These are phyloP conservation scores for Trialeurodes vaporariorum DNA, from an alignment of 1,140 invertebrate genomes.

Conservation along the genomic window DNA sequence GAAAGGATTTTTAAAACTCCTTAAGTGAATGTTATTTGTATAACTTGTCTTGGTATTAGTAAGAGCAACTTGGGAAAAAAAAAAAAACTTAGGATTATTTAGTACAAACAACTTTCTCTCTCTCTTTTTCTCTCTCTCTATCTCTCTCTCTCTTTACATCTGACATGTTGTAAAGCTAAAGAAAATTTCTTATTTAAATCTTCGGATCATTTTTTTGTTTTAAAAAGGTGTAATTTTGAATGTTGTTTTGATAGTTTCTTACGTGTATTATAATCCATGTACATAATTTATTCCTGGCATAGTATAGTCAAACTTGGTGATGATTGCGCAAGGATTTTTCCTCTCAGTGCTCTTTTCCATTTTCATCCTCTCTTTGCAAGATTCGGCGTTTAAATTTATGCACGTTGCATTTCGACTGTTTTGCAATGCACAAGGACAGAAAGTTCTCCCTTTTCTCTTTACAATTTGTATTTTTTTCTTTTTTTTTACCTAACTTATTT, in stretches of 20 bases:
- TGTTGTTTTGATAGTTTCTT: background rate
- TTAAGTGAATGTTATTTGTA: background rate
- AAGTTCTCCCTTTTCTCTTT: too few relatives aligned
- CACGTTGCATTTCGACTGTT: too few relatives aligned
- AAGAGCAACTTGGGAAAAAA: background rate
- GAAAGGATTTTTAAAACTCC: background rate
- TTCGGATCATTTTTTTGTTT: too few relatives aligned
- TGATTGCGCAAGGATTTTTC: background rate
- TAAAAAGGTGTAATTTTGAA: background rate
- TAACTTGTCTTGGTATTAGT: background rate
- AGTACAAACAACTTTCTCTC: background rate
- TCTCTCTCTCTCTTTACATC: too few relatives aligned
- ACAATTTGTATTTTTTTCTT: too few relatives aligned
- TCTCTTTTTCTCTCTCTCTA: background rate
- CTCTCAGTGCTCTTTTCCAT: too few relatives aligned
- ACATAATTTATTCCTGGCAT: background rate
- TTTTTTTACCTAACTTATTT: too few relatives aligned
- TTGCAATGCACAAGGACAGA: too few relatives aligned
- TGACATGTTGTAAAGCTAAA: too few relatives aligned
- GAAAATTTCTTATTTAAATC: too few relatives aligned
- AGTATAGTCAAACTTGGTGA: background rate
- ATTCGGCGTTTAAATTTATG: too few relatives aligned
- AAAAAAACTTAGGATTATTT: background rate
- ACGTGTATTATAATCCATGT: background rate
- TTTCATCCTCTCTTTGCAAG: too few relatives aligned